Evolutionary conservation across 2,797 vertebrate species (phyloP).

Genomic region (Ataeniobius toweri): DNA sequence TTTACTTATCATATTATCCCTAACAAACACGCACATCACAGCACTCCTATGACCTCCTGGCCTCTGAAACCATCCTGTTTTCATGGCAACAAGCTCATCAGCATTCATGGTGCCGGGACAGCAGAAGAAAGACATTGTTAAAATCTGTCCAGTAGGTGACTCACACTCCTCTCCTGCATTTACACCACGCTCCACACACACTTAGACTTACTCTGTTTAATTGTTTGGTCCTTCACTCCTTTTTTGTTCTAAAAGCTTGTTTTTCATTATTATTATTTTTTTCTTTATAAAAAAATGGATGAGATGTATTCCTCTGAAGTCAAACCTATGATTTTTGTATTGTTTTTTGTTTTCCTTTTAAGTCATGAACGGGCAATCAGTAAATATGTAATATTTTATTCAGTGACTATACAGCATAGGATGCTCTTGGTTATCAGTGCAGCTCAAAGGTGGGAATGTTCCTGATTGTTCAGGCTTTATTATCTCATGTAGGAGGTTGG

Average conservation of each 20-base stretch:
- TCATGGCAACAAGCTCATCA: conserved; percentile 63
- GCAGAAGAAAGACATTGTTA: conserved; percentile 49
- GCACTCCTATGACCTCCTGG: conserved; percentile 44
- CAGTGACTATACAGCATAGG: conserved; percentile 36
- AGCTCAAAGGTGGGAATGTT: conserved; percentile 48
- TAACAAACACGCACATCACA: conserved; percentile 22
- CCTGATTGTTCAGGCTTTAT: conserved; percentile 55
- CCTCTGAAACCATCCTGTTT: conserved; percentile 59
- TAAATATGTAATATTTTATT: conserved; percentile 63
- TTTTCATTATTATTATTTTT: not conserved
- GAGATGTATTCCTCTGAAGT: conserved; percentile 26
- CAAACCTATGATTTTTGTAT: conserved; percentile 16
- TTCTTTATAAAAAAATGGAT: conserved; percentile 32
- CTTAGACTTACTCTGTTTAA: not conserved
- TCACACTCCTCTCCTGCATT: conserved; percentile 16
- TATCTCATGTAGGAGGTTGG: conserved; percentile 39
- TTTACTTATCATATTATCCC: conserved; percentile 1
- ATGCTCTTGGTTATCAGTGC: conserved; percentile 51
- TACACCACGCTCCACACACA: conserved; percentile 12
- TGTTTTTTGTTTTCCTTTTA: conserved; percentile 5
- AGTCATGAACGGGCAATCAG: conserved; percentile 67
- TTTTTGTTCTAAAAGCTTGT: conserved; percentile 14
- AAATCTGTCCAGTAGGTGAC: conserved; percentile 60
- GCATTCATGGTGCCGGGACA: conserved; percentile 55
- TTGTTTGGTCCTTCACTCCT: not conserved